phyloP scores from a whole-genome alignment of 2,113 vertebrate species.

The Zapornia atra region DNA sequence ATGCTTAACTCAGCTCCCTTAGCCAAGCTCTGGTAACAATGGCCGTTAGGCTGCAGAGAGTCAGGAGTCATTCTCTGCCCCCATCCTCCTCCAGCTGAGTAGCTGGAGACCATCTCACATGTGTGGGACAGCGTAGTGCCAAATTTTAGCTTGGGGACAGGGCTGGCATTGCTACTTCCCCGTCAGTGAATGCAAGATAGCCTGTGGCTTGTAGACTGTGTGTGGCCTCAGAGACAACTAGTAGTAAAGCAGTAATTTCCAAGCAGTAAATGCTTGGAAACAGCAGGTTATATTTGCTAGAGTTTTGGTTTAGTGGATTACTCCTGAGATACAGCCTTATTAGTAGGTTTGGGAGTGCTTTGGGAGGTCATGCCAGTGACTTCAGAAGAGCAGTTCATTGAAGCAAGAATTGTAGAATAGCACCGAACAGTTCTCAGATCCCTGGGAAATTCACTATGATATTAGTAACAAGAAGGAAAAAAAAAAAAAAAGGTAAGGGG shows the following conservation, averaged over 20 bases:
- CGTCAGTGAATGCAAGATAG: neutral
- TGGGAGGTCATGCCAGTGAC: neutral
- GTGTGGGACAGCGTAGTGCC: fast-evolving
- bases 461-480: neutral
- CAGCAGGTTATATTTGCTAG: neutral
- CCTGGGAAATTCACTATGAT: neutral
- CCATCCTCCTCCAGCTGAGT: neutral
- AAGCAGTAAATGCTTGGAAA: neutral
- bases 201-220: neutral
- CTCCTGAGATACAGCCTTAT: neutral
- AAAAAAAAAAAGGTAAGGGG: neutral
- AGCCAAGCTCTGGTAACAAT: neutral
- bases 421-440: neutral
- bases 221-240: neutral
- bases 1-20: neutral
- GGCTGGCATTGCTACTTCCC: neutral
- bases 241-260: neutral
- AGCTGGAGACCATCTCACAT: neutral
- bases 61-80: neutral
- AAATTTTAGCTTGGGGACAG: neutral
- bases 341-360: neutral
- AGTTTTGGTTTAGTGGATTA: neutral
- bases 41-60: neutral
- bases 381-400: neutral
- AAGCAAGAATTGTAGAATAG: neutral